These are phyloP conservation scores for Phalangium opilio DNA, from an alignment of 2,888 invertebrate species.

Conservation along the genomic window DNA sequence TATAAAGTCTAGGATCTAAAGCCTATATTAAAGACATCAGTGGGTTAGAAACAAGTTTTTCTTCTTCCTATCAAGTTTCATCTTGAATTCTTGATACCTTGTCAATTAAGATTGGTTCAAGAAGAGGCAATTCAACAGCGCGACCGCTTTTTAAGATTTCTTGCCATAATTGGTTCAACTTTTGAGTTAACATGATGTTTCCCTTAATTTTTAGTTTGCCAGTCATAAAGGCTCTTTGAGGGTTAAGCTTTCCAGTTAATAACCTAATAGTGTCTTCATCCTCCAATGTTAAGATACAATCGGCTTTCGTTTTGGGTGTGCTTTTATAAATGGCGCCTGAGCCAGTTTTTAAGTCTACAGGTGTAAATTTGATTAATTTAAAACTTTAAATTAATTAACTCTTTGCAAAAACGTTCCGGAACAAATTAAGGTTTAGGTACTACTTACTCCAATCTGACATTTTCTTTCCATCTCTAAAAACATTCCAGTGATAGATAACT, in stretches of 20 bases:
- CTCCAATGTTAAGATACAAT: slow-evolving; percentile 65
- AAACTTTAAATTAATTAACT: too few species aligned
- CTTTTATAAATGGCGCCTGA: slow-evolving; percentile 55
- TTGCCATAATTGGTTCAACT: slow-evolving; percentile 43
- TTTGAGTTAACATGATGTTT: slow-evolving; percentile 84
- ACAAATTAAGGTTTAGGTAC: not conserved
- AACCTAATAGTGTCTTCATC: slow-evolving; percentile 72
- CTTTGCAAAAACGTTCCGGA: too few species aligned
- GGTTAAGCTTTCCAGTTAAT: slow-evolving; percentile 35
- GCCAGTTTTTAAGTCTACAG: slow-evolving; percentile 63
- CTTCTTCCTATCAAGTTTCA: not conserved
- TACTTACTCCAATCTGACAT: slow-evolving; percentile 78
- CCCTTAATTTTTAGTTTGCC: slow-evolving; percentile 81
- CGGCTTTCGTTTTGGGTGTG: slow-evolving; percentile 56
- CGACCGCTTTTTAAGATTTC: slow-evolving; percentile 46
- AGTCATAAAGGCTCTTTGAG: slow-evolving; percentile 60
- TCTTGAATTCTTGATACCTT: slow-evolving; percentile 9
- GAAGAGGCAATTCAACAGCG: slow-evolving; percentile 20
- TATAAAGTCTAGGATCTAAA: slow-evolving; percentile 16
- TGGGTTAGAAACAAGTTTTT: not conserved
- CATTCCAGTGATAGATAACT: slow-evolving; percentile 69
- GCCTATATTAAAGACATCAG: slow-evolving; percentile 10
- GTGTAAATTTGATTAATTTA: too few species aligned
- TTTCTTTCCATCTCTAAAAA: slow-evolving; percentile 62
- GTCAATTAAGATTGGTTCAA: slow-evolving; percentile 18